Evolutionary conservation across 1,140 invertebrate genomes (phyloP), one percentile per base, ranked within the genome.

Genomic region (Leguminivora glycinivorella): DNA sequence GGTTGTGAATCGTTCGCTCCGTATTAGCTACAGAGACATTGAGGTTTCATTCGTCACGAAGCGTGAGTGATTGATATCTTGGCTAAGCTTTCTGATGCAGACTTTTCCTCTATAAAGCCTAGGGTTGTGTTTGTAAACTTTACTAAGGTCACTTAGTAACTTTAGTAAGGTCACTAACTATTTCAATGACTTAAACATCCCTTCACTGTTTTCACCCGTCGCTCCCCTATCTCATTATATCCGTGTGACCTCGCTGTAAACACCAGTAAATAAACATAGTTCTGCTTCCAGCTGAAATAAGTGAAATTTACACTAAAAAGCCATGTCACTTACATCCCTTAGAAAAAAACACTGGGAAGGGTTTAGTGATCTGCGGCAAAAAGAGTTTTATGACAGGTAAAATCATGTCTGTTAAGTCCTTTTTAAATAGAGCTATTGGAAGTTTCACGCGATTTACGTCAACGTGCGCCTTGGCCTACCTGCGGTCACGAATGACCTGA

Each of bases 391-490:
- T 22, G 2, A 22, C 19, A 2, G 17, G 6, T 2, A 10, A 22
- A 9, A 22, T 1, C 19, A 22, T 52, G 7, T 19, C 47, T 6
- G 17, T 52, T 52, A 52, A 9, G 47, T 52, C 47, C 1, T 52
- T 52, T 52, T 22, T 22, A 52, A 1, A 52, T 10, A 10, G 0
- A 1, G n/a, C 0, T 22, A 52, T 22, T 22, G 19, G 7, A 52
- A 22, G 6, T 52, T 52, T 52, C 47, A 22, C 7, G 47, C 47
- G 47, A 52, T 22, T 52, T 52, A 52, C 47, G 47, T 52, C 47
- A 52, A 52, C 19, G 47, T 52, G 47, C 47, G 19, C 47, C 47
- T 52, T 52, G 47, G 47, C 47, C 47, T 52, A 52, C 47, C 47
- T 52, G 6, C 47, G 47, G 47, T 52, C 47, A 52, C 47, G 47